Percentiles rank a stretch among this genome's conserved stretches.
Conservation (phyloP, 2,888 invertebrate genomes). For the Chalcis sispes region DNA sequence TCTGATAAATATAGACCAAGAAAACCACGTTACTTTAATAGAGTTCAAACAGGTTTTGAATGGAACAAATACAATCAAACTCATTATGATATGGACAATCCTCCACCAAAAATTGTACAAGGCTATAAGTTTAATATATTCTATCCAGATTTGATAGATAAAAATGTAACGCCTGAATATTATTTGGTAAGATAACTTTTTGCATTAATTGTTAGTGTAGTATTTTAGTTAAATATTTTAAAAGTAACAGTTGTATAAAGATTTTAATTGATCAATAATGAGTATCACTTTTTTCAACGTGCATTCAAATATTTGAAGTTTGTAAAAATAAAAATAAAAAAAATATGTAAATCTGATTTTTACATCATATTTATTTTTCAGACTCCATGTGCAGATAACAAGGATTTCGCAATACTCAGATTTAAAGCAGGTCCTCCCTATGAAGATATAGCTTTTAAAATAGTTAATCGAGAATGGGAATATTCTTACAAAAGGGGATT, state of each 20-base stretch:
- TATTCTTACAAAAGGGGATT: slow-evolving; percentile 98
- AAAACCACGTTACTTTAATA: slow-evolving; percentile 98
- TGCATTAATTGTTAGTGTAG: neutral
- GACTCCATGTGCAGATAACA: slow-evolving; percentile 93
- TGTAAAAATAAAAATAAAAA: no score
- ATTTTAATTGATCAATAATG: no score
- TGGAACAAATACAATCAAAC: slow-evolving; percentile 99
- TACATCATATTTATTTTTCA: slow-evolving; percentile 74
- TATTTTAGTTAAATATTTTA: no score
- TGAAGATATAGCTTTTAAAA: slow-evolving; percentile 99
- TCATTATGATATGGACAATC: slow-evolving; percentile 99
- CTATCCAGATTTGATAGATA: slow-evolving; percentile 98
- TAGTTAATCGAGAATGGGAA: slow-evolving; percentile 99
- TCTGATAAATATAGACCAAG: slow-evolving; percentile 98
- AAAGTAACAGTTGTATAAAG: no score
- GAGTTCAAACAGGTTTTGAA: slow-evolving; percentile 97
- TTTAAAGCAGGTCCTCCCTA: slow-evolving; percentile 99
- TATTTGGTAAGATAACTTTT: slow-evolving; percentile 81
- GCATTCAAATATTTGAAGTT: no score
- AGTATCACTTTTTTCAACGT: no score
- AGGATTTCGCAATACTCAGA: slow-evolving; percentile 94
- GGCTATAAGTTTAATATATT: slow-evolving; percentile 99
- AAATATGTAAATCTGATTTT: neutral
- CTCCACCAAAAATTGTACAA: slow-evolving; percentile 99
- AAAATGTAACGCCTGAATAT: slow-evolving; percentile 94